These are phyloP conservation scores for Drosophila melanogaster DNA, from an alignment of 1,140 invertebrate genomes.

Conservation along the genomic window DNA sequence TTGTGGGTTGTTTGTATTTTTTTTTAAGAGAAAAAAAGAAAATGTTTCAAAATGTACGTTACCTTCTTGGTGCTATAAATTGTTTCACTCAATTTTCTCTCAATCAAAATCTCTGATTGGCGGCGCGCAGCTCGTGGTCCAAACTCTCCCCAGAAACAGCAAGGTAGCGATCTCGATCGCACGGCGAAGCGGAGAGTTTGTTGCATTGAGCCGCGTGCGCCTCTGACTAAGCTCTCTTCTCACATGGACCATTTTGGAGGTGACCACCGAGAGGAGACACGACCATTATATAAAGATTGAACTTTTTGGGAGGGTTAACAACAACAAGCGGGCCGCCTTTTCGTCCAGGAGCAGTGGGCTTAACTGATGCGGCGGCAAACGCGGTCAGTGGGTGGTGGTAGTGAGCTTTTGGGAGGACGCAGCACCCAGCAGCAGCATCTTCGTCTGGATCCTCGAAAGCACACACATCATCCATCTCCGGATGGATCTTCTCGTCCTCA, in stretches of 20 bases:
- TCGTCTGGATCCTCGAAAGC: conserved; percentile 34
- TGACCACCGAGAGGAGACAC: conserved; percentile 41
- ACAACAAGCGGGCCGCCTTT: conserved; percentile 66
- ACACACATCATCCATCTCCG: conserved; percentile 15
- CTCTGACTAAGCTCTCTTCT: conserved; percentile 59
- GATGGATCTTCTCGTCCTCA: conserved; percentile 24
- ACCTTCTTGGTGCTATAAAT: conserved; percentile 81
- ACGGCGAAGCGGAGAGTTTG: conserved; percentile 78
- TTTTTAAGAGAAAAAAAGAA: conserved; percentile 72
- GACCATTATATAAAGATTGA: conserved; percentile 28
- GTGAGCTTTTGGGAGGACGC: conserved; percentile 47
- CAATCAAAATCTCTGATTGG: conserved; percentile 80
- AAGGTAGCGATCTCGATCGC: conserved; percentile 52
- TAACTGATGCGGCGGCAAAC: conserved; percentile 62
- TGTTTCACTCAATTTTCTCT: conserved; percentile 81
- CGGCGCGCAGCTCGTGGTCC: conserved; percentile 76
- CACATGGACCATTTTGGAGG: conserved; percentile 34
- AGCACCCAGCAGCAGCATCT: conserved; percentile 62
- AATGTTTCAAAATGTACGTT: conserved; percentile 83
- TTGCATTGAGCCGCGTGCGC: conserved; percentile 78
- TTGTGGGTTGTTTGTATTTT: conserved; percentile 25
- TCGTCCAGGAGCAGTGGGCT: conserved; percentile 68
- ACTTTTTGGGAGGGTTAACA: conserved; percentile 32
- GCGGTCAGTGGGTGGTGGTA: conserved; percentile 50
- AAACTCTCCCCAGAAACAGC: conserved; percentile 67